phyloP scores from a whole-genome alignment of 1,140 invertebrate species.

The Drosophila melanogaster region Release_6_plus_ISO1_MT NT_033777.3:29418001-29418500 shows the following conservation, averaged over 20 bases:
- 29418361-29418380: slow-evolving; percentile 4
- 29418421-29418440: slow-evolving; percentile 44
- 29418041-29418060: slow-evolving; percentile 74
- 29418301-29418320: slow-evolving; percentile 34
- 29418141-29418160: slow-evolving; percentile 83
- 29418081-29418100: slow-evolving; percentile 68
- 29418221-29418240: slow-evolving; percentile 18
- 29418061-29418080: slow-evolving; percentile 32
- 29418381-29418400: background rate
- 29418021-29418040: slow-evolving; percentile 82
- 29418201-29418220: slow-evolving; percentile 55
- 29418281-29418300: slow-evolving; percentile 70
- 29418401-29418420: slow-evolving; percentile 12
- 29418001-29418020: slow-evolving; percentile 67
- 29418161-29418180: slow-evolving; percentile 66
- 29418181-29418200: slow-evolving; percentile 79
- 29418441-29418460: slow-evolving; percentile 67
- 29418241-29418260: slow-evolving; percentile 65
- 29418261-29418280: slow-evolving; percentile 68
- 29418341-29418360: slow-evolving; percentile 41
- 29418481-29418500: slow-evolving; percentile 49
- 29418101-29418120: slow-evolving; percentile 41
- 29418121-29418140: slow-evolving; percentile 53
- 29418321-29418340: slow-evolving; percentile 39
- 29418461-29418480: slow-evolving; percentile 61